Evolutionary conservation across 2,113 vertebrate species (phyloP), one percentile per base, ranked within the genome.

Genomic region (Daboia siamensis): DNA sequence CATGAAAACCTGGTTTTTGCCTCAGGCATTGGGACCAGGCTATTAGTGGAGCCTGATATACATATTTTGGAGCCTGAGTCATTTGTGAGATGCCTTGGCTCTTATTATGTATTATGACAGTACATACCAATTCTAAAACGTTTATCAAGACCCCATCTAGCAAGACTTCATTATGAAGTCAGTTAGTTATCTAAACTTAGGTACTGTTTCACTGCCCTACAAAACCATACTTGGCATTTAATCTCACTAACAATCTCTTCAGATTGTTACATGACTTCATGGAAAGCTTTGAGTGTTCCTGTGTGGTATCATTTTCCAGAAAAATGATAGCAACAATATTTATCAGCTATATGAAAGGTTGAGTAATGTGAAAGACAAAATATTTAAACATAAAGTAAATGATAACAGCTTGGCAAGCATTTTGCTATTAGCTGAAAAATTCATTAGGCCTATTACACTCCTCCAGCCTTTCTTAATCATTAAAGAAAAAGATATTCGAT

Each of bases 151-250:
- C 7, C 46, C 29, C 55, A 39, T 84, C 52, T 55, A 64, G 64
- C 64, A 29, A 39, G 69, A 10, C 8, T 86, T 86, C 55, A 39
- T 52, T 39, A 51, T 52, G 55, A 85, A 92, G 44, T 92, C 86
- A 86, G 74, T 92, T 57, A 92, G 51, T 44, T 44, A 39, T 86
- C 92, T 88, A 90, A 92, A 92, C 88, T 90, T 92, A 92, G 91
- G 26, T 26, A 51, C 80, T 92, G 39, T 52, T 92, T 92, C 86
- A 92, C 56, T 86, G 74, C 59, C 54, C 12, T 10, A 74, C 86
- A 33, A 92, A 92, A 39, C 57, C 48, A 69, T 33, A 17, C 86
- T 48, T 69, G 51, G 74, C 74, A 90, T 92, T 64, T 90, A 61
- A 56, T 57, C 69, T 61, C 87, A 89, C 88, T 61, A 13, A 24